Percentiles rank a stretch among this genome's conserved stretches.
phyloP scores from a whole-genome alignment of 2,113 vertebrate species.

The Agapornis roseicollis region DNA sequence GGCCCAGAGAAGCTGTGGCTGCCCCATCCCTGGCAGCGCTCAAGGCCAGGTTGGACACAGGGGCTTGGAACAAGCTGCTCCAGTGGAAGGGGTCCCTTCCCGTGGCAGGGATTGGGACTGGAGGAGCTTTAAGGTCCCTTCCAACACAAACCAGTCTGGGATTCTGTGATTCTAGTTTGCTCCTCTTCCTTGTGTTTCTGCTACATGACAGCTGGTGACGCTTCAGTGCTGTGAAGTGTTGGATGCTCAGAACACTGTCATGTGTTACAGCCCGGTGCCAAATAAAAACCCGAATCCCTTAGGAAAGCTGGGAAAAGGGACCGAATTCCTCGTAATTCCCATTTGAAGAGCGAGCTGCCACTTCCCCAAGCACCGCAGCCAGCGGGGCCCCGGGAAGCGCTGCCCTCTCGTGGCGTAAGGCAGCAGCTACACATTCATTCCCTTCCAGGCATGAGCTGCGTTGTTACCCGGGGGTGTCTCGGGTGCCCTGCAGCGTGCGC shows the following conservation, averaged over 20 bases:
- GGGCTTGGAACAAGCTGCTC: no score
- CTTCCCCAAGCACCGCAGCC: fast-evolving
- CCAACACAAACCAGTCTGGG: background rate
- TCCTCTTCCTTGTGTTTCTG: background rate
- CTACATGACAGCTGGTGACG: fast-evolving
- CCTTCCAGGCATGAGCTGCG: fast-evolving
- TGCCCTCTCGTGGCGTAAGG: constrained; percentile 34
- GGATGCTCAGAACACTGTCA: background rate
- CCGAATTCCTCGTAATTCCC: fast-evolving
- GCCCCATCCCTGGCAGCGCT: no score
- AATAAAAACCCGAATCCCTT: background rate
- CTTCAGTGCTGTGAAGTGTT: fast-evolving
- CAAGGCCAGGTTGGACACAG: no score
- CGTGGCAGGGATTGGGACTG: background rate
- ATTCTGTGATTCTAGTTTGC: background rate
- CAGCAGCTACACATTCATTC: background rate
- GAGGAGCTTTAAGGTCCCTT: background rate
- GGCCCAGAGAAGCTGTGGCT: no score
- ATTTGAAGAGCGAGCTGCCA: fast-evolving
- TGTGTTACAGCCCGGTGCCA: fast-evolving
- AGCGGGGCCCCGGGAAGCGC: background rate
- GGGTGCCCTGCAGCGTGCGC: no score
- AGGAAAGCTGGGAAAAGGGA: background rate
- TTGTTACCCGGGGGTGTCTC: background rate
- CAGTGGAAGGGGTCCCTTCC: background rate